Evolutionary conservation across 2,797 vertebrate genomes (phyloP).

Genomic region (Nothura maculosa): DNA sequence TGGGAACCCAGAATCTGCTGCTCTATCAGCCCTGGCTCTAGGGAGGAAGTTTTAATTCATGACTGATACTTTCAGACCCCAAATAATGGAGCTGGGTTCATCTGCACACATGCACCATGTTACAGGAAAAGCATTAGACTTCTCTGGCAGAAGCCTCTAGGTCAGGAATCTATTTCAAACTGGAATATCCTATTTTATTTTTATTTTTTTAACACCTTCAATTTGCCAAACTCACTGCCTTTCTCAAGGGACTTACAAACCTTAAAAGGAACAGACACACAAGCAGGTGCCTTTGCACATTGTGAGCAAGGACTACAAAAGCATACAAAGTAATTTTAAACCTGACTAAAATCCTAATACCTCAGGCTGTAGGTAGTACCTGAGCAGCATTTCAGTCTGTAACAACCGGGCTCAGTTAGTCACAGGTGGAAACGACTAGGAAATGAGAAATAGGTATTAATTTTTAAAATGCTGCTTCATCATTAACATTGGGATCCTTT

Average conservation of each 20-base stretch:
- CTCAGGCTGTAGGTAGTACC: neutral
- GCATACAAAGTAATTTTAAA: neutral
- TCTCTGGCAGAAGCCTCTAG: neutral
- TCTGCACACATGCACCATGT: neutral
- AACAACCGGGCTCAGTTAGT: neutral
- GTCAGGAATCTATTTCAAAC: conserved; percentile 5
- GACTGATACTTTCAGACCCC: neutral
- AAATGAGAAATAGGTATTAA: conserved; percentile 32
- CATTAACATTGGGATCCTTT: neutral
- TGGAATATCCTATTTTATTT: conserved; percentile 22
- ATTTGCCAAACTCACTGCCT: conserved; percentile 1
- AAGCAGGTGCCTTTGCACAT: neutral
- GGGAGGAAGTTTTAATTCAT: neutral
- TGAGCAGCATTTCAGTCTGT: neutral
- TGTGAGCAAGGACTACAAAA: accelerated
- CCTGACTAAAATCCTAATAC: neutral
- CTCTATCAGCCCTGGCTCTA: accelerated
- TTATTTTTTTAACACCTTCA: conserved; percentile 27
- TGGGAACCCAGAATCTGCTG: neutral
- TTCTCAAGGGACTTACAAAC: neutral
- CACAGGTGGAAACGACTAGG: conserved; percentile 1
- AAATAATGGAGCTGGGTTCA: accelerated
- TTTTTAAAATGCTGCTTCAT: conserved; percentile 55
- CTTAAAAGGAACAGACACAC: conserved; percentile 4
- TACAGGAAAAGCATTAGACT: neutral